These are phyloP conservation scores for Poecilobothrus nobilitatus DNA, from an alignment of 2,888 invertebrate species.

Conservation along the genomic window DNA sequence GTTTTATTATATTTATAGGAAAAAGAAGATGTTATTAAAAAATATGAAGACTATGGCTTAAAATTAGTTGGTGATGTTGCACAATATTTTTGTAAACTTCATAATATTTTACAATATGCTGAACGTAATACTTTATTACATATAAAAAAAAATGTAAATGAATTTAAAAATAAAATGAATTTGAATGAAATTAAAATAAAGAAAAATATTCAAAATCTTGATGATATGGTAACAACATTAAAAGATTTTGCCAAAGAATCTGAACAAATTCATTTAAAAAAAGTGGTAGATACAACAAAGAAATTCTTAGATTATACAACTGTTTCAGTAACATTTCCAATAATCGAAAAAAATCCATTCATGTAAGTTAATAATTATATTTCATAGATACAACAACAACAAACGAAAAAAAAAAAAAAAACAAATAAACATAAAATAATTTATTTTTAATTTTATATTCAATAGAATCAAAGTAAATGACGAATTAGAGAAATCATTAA, in stretches of 20 bases:
- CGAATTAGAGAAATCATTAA: neutral
- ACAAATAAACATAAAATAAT: no score
- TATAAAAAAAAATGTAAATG: conserved; percentile 25
- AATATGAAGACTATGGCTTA: conserved; percentile 31
- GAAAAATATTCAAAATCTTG: conserved; percentile 13
- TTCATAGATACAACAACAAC: no score
- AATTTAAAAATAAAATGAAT: conserved; percentile 8
- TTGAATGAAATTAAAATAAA: conserved; percentile 9
- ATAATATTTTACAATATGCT: conserved; percentile 35
- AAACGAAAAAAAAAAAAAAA: no score
- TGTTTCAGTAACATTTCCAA: conserved; percentile 27
- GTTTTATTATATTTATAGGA: conserved; percentile 29
- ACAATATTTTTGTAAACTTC: conserved; percentile 33
- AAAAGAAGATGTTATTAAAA: conserved; percentile 29
- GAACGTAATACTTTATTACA: conserved; percentile 30
- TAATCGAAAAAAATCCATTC: conserved; percentile 31
- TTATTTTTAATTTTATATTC: neutral
- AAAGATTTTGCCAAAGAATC: conserved; percentile 22
- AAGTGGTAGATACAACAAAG: conserved; percentile 24
- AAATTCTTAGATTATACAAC: conserved; percentile 32
- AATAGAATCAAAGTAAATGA: conserved; percentile 18
- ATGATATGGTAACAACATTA: conserved; percentile 7
- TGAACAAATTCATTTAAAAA: conserved; percentile 26
- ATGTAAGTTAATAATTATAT: conserved; percentile 25
- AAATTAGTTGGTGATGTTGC: conserved; percentile 30